Evolutionary conservation across 2,888 invertebrate species (phyloP), one percentile per base, ranked within the genome.

Genomic region (Eutolmus rufibarbis): DNA sequence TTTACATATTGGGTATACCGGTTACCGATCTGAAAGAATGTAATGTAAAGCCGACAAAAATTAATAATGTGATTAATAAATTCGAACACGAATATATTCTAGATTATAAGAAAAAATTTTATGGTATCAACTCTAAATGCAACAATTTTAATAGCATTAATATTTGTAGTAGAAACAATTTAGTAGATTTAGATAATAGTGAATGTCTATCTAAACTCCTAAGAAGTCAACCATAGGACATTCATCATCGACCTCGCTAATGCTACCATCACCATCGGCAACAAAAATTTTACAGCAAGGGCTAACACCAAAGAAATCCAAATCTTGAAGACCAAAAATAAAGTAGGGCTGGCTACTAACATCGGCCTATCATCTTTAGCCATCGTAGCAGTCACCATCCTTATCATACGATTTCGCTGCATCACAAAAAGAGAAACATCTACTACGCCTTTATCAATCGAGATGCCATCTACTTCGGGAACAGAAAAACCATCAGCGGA

Each of bases 1-100:
- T 89, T 12, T 89, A 89, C 74, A 88, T 88, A 46, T 43, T 88
- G 79, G 87, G 82, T 40, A 43, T 88, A 57, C 88, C 87, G 16
- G 85, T 86, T 1, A 87, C 87, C 16, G 77, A 87, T 23, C 19
- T 87, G 40, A 87, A 82, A 74, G 87, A 37, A 78, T 89, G 88
- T 88, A 85, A 87, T 51, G 85, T 88, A 46, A 89, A 89, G 86
- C 87, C 88, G 8, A 87, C 88, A 14, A 88, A 88, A 84, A 86
- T 74, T 31, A 85, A 86, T 14, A 57, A 88, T 76, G 87, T 16
- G 40, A 88, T 89, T 78, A 81, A 87, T 51, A 89, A 88, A 87
- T 74, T 88, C 43, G 85, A 74, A 57, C 88, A 81, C 43, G 85
- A 88, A 77, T 82, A 77, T 12, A 78, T 82, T 16, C n/a, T 82